Conservation (phyloP, 2,888 invertebrate genomes). For the Pandemis cinnamomeana region DNA sequence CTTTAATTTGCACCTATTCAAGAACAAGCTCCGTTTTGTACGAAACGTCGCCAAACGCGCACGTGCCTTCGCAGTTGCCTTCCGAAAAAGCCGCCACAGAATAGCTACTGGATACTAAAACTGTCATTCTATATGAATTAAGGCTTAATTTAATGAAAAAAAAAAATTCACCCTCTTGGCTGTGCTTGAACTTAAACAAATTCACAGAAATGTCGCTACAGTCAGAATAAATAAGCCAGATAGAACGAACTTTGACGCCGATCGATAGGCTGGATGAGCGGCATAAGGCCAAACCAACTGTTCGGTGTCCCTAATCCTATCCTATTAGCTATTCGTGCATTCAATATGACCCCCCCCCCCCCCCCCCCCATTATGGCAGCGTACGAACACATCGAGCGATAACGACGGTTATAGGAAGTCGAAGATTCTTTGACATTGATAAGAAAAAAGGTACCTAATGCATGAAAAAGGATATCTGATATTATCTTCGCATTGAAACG, state of each 20-base stretch:
- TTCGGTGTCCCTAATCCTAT: conserved; percentile 47
- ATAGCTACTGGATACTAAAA: neutral
- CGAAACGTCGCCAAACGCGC: conserved; percentile 1
- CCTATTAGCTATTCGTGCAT: conserved; percentile 44
- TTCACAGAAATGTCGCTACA: conserved; percentile 1
- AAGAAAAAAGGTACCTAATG: conserved; percentile 26
- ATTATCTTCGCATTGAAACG: conserved; percentile 14
- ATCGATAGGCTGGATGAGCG: conserved; percentile 49
- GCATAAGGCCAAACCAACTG: conserved; percentile 44
- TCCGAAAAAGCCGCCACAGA: neutral
- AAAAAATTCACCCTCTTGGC: neutral
- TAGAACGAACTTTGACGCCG: conserved; percentile 14
- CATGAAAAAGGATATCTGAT: conserved; percentile 28
- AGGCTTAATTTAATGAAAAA: neutral
- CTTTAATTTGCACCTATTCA: conserved; percentile 24
- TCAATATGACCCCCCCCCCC: conserved; percentile 43
- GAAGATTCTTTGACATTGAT: conserved; percentile 19
- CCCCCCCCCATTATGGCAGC: conserved; percentile 46
- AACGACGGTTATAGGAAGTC: conserved; percentile 27
- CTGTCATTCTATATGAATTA: neutral
- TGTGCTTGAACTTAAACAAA: conserved; percentile 13
- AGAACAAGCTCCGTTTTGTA: conserved; percentile 3
- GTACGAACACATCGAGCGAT: conserved; percentile 35
- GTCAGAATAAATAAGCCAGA: conserved; percentile 28
- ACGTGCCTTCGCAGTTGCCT: conserved; percentile 12